These are phyloP conservation scores for Mesodorylaimus sp. DNA, from an alignment of 2,888 invertebrate species.

Conservation along the genomic window DNA sequence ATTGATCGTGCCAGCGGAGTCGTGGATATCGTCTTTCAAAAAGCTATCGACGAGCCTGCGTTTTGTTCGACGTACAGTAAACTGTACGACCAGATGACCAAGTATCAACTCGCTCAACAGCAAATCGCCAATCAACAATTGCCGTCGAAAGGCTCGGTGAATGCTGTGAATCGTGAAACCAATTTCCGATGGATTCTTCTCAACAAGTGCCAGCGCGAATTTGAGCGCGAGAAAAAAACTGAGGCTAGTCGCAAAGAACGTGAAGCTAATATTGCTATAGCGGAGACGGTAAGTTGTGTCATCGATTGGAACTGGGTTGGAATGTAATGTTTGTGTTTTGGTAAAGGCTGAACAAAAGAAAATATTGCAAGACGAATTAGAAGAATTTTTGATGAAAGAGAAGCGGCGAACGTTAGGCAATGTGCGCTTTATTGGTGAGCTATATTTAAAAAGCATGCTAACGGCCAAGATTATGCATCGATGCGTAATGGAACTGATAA, in stretches of 20 bases:
- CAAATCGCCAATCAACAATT: no score
- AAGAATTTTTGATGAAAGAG: conserved; percentile 56
- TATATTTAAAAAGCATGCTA: conserved; percentile 74
- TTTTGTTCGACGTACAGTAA: conserved; percentile 77
- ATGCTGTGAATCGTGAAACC: no score
- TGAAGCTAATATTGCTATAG: conserved; percentile 21
- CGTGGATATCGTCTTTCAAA: conserved; percentile 76
- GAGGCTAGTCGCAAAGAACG: conserved; percentile 36
- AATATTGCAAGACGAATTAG: conserved; percentile 48
- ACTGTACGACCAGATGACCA: conserved; percentile 47
- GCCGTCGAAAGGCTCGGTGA: no score
- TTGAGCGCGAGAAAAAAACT: conserved; percentile 59
- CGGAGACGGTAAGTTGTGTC: not conserved
- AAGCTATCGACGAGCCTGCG: conserved; percentile 63
- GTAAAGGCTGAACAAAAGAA: conserved; percentile 46
- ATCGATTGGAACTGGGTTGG: conserved; percentile 14
- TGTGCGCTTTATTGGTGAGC: conserved; percentile 61
- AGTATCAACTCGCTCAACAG: no score
- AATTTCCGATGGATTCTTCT: no score
- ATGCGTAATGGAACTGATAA: conserved; percentile 49
- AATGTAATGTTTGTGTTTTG: no score
- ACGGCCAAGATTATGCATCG: conserved; percentile 39
- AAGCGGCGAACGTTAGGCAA: conserved; percentile 71
- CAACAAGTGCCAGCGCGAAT: conserved; percentile 77
- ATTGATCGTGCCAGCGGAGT: conserved; percentile 58